Base-by-base conservation (phyloP, 1,140 invertebrate species). In the Phymastichus coffea region DNA sequence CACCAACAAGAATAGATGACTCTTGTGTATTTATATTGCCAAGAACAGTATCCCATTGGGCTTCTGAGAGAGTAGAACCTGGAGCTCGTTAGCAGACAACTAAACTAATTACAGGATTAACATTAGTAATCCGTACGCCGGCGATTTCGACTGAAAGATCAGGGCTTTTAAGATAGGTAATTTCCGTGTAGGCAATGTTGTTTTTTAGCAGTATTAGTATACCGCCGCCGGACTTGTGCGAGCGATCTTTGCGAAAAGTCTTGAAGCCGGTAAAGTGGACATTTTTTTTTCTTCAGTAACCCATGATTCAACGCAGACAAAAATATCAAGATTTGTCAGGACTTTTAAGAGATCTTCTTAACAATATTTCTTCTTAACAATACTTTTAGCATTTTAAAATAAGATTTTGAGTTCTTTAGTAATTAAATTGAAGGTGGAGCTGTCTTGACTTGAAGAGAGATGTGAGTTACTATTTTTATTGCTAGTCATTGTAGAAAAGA, bases 301-400 rank as follows among this genome's bases (percentile, higher is more conserved):
- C 53, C 53, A 55, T 3, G 43, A 46, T 46, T 46, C 22, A 4
- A 46, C 43, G 14, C 43, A 46, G 1, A 46, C 23, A 2, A 55
- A 44, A 33, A 55, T 55, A 23, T 55, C 41, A 25, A 30, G 2
- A 9, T 53, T 14, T 2, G 12, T 15, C 17, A 41, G 12, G 2
- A 53, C n/a, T 7, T 6, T 37, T 1, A 19, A 33, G 7, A 53
- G 51, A 15, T 53, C 23, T 15, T 49, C 30, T 19, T 26, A n/a
- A n/a, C n/a, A n/a, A n/a, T n/a, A n/a, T n/a, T n/a, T 10, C 23
- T 25, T 35, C n/a, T 6, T 23, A 17, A 22, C 38, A 4, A 46
- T 19, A 9, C 47, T 35, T 10, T 20, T 3, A 35, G 46, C n/a
- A 33, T 48, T 49, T 33, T 33, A 49, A 14, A 49, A 49, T 37